These are phyloP conservation scores for Nysson spinosus DNA, from an alignment of 2,888 invertebrate species.

Conservation along the genomic window DNA sequence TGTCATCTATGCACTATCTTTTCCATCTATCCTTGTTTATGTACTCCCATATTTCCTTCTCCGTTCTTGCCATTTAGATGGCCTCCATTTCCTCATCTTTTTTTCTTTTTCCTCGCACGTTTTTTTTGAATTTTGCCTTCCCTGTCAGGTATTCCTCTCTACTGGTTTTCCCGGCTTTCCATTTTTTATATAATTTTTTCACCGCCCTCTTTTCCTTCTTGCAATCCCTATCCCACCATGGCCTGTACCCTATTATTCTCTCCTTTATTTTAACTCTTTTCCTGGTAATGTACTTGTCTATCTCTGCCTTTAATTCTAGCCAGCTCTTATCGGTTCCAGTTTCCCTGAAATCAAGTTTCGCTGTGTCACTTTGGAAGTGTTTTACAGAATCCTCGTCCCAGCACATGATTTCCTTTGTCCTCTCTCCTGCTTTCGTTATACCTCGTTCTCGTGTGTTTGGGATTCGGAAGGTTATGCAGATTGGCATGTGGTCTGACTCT, in stretches of 20 bases:
- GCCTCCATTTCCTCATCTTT: slow-evolving; percentile 6
- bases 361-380: not conserved
- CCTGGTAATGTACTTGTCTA: not conserved
- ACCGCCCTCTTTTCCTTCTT: slow-evolving; percentile 6
- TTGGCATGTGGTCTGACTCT: slow-evolving; percentile 28
- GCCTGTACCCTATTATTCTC: not conserved
- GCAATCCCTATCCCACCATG: slow-evolving; percentile 1
- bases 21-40: slow-evolving; percentile 12
- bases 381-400: not conserved
- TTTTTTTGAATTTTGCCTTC: not conserved
- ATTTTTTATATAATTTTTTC: not conserved
- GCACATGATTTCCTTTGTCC: not conserved
- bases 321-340: not conserved
- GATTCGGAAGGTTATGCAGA: not conserved
- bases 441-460: not conserved
- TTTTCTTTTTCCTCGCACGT: slow-evolving; percentile 2
- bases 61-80: not conserved
- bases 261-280: not conserved
- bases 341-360: not conserved
- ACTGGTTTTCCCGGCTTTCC: not conserved
- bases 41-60: slow-evolving; percentile 7
- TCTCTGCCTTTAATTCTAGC: not conserved
- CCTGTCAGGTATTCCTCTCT: slow-evolving; percentile 1
- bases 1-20: slow-evolving; percentile 4
- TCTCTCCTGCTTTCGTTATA: slow-evolving; percentile 3